Conservation (phyloP, 2,113 vertebrate genomes). For the Xiphophorus maculatus region DNA sequence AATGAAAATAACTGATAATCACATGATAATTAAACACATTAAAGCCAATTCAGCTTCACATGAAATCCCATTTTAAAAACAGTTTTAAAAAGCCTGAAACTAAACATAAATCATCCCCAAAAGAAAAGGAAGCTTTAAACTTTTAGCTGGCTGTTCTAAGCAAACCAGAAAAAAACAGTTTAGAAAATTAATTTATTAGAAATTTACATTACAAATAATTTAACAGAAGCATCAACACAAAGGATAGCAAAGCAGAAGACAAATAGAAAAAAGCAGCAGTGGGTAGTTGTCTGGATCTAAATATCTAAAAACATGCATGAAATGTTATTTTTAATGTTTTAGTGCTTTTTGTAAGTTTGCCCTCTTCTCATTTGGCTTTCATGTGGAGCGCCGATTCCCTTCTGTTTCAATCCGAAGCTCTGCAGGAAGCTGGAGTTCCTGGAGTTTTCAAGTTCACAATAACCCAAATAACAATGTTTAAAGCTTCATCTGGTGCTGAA, state of each 20-base stretch:
- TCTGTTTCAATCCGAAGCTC: not conserved
- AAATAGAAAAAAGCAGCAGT: not conserved
- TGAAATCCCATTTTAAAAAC: not conserved
- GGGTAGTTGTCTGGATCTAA: not conserved
- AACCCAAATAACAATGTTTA: not conserved
- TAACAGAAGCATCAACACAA: not conserved
- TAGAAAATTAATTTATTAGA: not conserved
- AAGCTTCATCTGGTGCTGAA: not conserved
- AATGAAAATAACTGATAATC: not conserved
- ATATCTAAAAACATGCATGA: not conserved
- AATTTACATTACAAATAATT: not conserved
- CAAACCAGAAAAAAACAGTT: not conserved
- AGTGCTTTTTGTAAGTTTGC: not conserved
- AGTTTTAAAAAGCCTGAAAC: not conserved
- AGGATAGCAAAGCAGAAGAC: not conserved
- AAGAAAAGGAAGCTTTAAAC: not conserved
- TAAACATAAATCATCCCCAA: not conserved
- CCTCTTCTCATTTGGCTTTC: not conserved
- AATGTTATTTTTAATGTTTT: not conserved
- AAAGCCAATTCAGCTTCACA: not conserved
- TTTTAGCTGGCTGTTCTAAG: not conserved
- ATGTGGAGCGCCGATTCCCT: not conserved
- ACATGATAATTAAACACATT: not conserved
- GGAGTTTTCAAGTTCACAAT: not conserved
- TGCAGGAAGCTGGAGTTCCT: too few relatives aligned